Conservation (phyloP, 2,888 invertebrate genomes). For the Deroplatys truncata region DNA sequence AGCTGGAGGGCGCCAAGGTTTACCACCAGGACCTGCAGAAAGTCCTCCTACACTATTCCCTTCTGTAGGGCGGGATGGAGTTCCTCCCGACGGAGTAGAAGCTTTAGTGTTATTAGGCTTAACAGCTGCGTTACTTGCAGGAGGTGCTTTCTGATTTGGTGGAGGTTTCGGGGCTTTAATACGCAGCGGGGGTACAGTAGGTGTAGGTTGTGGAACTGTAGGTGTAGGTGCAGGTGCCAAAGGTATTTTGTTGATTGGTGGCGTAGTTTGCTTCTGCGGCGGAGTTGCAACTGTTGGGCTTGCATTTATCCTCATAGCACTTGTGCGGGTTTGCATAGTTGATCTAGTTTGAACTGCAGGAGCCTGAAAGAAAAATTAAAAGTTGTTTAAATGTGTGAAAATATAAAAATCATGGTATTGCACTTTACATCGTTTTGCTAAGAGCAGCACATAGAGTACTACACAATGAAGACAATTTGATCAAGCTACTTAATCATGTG, state of each 20-base stretch:
- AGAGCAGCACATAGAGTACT: too few species aligned
- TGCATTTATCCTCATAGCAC: not conserved
- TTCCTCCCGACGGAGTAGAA: not conserved
- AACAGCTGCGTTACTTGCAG: not conserved
- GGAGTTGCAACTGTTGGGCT: not conserved
- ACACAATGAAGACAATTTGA: too few species aligned
- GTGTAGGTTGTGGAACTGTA: not conserved
- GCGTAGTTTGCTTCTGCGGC: not conserved
- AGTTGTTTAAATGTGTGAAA: not conserved
- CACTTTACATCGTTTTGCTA: too few species aligned
- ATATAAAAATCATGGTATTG: too few species aligned
- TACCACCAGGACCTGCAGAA: slow-evolving; percentile 37
- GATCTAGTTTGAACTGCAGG: not conserved
- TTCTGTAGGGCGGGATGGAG: slow-evolving; percentile 22
- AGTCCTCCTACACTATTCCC: slow-evolving; percentile 29
- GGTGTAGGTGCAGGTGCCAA: not conserved
- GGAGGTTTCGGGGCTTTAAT: not conserved
- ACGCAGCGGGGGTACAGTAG: not conserved
- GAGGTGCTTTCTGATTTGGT: not conserved
- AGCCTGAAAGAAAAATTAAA: not conserved
- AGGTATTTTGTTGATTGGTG: not conserved
- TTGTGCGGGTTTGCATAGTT: not conserved
- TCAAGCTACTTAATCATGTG: too few species aligned
- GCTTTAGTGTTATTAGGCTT: not conserved
- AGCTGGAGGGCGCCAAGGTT: slow-evolving; percentile 34